phyloP scores from a whole-genome alignment of 1,140 invertebrate species.

The Panulirus ornatus region DNA sequence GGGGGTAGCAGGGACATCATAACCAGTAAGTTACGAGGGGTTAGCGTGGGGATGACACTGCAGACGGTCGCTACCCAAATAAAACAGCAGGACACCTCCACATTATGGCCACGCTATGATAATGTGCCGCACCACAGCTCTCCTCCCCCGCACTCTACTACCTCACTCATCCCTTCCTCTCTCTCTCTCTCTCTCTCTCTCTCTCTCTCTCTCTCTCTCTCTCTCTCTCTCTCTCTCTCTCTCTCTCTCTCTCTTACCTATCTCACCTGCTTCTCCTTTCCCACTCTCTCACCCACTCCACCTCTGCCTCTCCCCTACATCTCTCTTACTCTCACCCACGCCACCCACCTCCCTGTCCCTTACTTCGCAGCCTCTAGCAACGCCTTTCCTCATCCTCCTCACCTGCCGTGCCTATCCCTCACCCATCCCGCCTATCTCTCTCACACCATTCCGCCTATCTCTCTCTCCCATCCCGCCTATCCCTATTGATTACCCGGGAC shows the following conservation, averaged over 20 bases:
- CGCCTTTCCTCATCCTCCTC: neutral
- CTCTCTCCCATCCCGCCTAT: neutral
- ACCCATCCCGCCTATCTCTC: neutral
- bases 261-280: neutral
- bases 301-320: neutral
- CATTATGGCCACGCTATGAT: constrained; percentile 68
- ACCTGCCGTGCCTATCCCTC: neutral
- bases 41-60: constrained; percentile 58
- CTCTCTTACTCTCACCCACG: neutral
- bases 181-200: neutral
- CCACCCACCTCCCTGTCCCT: neutral
- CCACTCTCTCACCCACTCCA: neutral
- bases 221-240: neutral
- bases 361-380: neutral
- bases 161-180: too few species aligned
- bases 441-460: neutral
- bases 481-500: too few species aligned
- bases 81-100: constrained; percentile 67
- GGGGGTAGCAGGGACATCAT: constrained; percentile 29
- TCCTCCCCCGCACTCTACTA: neutral
- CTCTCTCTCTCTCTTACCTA: neutral
- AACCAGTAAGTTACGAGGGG: constrained; percentile 60
- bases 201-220: neutral
- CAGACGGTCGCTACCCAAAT: constrained; percentile 65
- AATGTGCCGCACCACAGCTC: constrained; percentile 47